Evolutionary conservation across 2,797 vertebrate genomes (phyloP).

Genomic region (Scyliorhinus canicula): DNA sequence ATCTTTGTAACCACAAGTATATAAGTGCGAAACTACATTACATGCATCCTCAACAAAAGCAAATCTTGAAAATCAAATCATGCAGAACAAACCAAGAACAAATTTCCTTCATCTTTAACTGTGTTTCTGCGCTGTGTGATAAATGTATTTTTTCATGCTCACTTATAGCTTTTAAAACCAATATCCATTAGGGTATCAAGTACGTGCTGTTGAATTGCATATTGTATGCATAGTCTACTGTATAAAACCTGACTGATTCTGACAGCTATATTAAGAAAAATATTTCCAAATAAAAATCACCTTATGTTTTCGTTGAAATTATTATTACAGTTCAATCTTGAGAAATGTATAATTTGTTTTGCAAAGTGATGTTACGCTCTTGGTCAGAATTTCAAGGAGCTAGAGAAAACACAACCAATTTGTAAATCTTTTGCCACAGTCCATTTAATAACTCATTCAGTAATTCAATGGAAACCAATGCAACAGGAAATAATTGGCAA

Average conservation of each 20-base stretch:
- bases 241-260: constrained; percentile 20
- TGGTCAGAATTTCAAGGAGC: not conserved
- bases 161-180: constrained; percentile 35
- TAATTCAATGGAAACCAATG: not conserved
- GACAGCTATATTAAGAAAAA: constrained; percentile 26
- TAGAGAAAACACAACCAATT: not conserved
- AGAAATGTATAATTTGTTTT: constrained; percentile 15
- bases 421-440: not conserved
- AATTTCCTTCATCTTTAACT: constrained; percentile 33
- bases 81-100: constrained; percentile 37
- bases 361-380: not conserved
- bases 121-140: constrained; percentile 20
- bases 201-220: constrained; percentile 9
- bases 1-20: constrained; percentile 12
- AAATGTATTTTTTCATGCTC: constrained; percentile 36
- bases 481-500: not conserved
- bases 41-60: constrained; percentile 35
- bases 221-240: constrained; percentile 12
- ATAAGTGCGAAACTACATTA: constrained; percentile 7
- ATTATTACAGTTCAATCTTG: not conserved
- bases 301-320: constrained; percentile 22
- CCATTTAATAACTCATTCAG: constrained; percentile 15
- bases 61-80: constrained; percentile 37
- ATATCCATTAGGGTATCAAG: not conserved
- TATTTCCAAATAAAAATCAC: constrained; percentile 17